These are phyloP conservation scores for Diadromus collaris DNA, from an alignment of 2,888 invertebrate genomes.

Conservation along the genomic window DNA sequence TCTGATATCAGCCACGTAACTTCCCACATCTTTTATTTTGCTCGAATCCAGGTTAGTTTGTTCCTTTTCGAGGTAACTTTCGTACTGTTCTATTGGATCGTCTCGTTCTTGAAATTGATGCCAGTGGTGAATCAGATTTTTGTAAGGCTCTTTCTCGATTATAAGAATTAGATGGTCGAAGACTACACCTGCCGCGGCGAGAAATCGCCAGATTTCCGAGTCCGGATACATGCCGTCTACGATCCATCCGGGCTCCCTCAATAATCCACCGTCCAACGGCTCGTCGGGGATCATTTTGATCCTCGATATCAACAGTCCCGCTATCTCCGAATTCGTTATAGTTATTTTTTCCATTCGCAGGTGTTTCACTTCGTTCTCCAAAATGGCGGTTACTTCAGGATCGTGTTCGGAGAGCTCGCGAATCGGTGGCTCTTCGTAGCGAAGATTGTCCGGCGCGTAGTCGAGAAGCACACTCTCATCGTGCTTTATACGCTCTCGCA, in stretches of 20 bases:
- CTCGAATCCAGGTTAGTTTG: neutral
- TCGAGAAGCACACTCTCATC: slow-evolving; percentile 71
- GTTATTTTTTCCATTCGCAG: slow-evolving; percentile 80
- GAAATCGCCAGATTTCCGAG: slow-evolving; percentile 80
- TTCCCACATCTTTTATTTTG: slow-evolving; percentile 45
- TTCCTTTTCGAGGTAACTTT: slow-evolving; percentile 41
- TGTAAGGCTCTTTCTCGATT: slow-evolving; percentile 81
- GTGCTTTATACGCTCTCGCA: slow-evolving; percentile 72
- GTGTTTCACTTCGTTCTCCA: slow-evolving; percentile 80
- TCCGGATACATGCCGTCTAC: slow-evolving; percentile 83
- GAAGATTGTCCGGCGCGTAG: slow-evolving; percentile 79
- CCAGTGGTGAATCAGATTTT: slow-evolving; percentile 75
- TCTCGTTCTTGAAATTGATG: slow-evolving; percentile 27
- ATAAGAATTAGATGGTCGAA: slow-evolving; percentile 83
- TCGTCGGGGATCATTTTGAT: slow-evolving; percentile 76
- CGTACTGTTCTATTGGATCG: slow-evolving; percentile 27
- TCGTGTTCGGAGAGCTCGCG: slow-evolving; percentile 62
- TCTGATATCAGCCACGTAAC: slow-evolving; percentile 52
- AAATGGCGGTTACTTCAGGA: slow-evolving; percentile 72
- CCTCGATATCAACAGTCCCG: slow-evolving; percentile 78
- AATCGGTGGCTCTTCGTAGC: slow-evolving; percentile 58
- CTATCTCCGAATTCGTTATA: slow-evolving; percentile 80
- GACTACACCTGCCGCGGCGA: slow-evolving; percentile 79
- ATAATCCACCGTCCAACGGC: slow-evolving; percentile 63
- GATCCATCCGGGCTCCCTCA: slow-evolving; percentile 82